Evolutionary conservation across 2,113 vertebrate species (phyloP), one percentile per base, ranked within the genome.

Genomic region (Lota lota): DNA sequence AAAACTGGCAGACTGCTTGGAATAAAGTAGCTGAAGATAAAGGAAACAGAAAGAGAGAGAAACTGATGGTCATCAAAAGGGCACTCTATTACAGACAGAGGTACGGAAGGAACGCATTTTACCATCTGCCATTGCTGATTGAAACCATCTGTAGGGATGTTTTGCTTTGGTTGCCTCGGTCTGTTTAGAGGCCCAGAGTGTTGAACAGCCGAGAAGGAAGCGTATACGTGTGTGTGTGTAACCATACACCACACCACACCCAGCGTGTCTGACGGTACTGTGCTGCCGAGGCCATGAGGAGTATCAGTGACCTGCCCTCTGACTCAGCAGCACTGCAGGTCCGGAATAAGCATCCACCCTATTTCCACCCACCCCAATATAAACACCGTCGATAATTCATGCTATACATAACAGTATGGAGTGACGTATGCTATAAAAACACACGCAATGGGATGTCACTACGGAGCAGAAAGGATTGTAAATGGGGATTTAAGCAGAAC

Each of bases 81-180:
- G 71, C 64, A 66, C 78, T 83, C 75, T 12, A 64, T 79, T 72
- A 73, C 76, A 83, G 47, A 47, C 61, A 22, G 64, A 68, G 59
- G 63, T 66, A 22, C 40, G 40, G 40, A 68, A 47, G 54, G 28
- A 61, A 73, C 47, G 22, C 63, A n/a, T 79, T 7, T 61, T 66
- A 61, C 79, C 78, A 83, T 85, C 79, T 81, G 82, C 74, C 63
- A 47, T 10, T 18, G 51, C 53, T 15, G 54, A 82, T 47, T 63
- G 58, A 77, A 85, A 81, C 78, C 83, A 84, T 81, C 78, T 86
- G 76, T 20, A 62, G 69, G 28, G 75, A 66, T 53, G 4, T 65
- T 67, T 77, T 69, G 18, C 7, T 33, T 64, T 75, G n/a, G n/a
- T 64, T 69, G 65, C 63, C 64, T 22, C 16, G 50, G 61, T 72